Evolutionary conservation across 2,888 invertebrate species (phyloP), one percentile per base, ranked within the genome.

Genomic region (Eilema griseolum): DNA sequence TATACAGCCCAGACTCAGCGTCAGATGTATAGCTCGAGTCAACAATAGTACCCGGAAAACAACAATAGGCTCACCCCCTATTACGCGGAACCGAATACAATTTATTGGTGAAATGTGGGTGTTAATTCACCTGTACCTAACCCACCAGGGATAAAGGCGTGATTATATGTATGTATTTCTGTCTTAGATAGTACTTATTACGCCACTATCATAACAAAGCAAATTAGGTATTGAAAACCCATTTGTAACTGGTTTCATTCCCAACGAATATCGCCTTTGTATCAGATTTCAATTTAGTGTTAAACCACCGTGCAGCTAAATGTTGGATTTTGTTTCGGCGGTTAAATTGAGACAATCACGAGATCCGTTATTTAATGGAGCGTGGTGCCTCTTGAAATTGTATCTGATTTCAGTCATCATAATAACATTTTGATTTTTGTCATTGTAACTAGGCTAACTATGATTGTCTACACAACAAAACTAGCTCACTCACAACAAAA

Each of bases 331-430:
- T 28, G 68, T 68, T 68, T 56, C 66, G 62, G 41, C 67, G 72
- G 70, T 71, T 77, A 70, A 78, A 75, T 70, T 73, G 66, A 74
- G 74, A 82, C 78, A 84, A 81, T 76, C 70, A 67, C 67, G 68
- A 79, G 78, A 81, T 86, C 83, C 78, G 71, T 72, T 82, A 81
- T 78, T 82, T 84, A 87, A 84, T 84, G 82, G 80, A 89, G 85
- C 88, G 88, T 87, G 86, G 85, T 86, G 77, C 86, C 86, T 85
- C 84, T 79, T 84, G 28, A 52, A 31, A 64, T 64, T n/a, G 64
- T 64, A 31, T 64, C 28, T 37, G 3, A 28, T 28, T 64, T 56
- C 56, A 23, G 12, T 56, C 10, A 33, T 56, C 23, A 28, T 31
- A 33, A 37, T 37, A 61, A 12, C 14, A 37, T 61, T 61, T 52